Percentiles rank a stretch among this genome's conserved stretches.
phyloP scores from a whole-genome alignment of 2,888 invertebrate genomes.

The Andrena camellia region DNA sequence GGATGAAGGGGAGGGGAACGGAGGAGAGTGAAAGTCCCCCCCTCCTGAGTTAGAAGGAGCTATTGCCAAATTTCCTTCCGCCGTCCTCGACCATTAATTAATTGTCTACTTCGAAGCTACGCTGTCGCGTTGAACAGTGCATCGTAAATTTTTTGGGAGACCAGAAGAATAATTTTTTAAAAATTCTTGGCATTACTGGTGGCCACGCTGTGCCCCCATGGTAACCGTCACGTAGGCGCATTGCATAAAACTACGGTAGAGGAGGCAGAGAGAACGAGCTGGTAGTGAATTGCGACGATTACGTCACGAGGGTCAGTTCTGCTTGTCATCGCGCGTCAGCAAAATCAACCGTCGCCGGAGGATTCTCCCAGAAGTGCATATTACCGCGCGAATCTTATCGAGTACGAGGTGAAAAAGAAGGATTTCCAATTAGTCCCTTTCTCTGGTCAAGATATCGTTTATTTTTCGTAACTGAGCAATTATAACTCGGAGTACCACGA shows the following conservation, averaged over 20 bases:
- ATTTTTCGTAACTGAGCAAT: neutral
- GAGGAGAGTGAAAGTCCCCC: slow-evolving; percentile 18
- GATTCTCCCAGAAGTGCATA: slow-evolving; percentile 12
- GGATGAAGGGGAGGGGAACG: neutral
- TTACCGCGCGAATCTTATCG: neutral
- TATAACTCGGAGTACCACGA: too few species aligned
- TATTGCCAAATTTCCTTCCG: slow-evolving; percentile 4
- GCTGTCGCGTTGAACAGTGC: neutral
- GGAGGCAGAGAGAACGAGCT: slow-evolving; percentile 7
- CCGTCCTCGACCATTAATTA: neutral
- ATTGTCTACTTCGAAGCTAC: too few species aligned
- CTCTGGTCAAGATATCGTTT: neutral
- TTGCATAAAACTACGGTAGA: slow-evolving; percentile 7
- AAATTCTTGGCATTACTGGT: neutral
- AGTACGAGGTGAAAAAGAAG: neutral
- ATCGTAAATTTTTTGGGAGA: neutral
- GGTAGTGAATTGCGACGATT: slow-evolving; percentile 52
- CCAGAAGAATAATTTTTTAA: neutral
- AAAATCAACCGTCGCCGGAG: slow-evolving; percentile 31
- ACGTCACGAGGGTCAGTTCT: slow-evolving; percentile 67
- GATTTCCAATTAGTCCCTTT: neutral
- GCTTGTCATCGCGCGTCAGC: slow-evolving; percentile 70
- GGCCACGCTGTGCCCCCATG: neutral
- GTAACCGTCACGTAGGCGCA: slow-evolving; percentile 1
- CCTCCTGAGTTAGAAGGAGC: neutral